These are phyloP conservation scores for Argya squamiceps DNA, from an alignment of 2,797 vertebrate genomes.

Conservation along the genomic window DNA sequence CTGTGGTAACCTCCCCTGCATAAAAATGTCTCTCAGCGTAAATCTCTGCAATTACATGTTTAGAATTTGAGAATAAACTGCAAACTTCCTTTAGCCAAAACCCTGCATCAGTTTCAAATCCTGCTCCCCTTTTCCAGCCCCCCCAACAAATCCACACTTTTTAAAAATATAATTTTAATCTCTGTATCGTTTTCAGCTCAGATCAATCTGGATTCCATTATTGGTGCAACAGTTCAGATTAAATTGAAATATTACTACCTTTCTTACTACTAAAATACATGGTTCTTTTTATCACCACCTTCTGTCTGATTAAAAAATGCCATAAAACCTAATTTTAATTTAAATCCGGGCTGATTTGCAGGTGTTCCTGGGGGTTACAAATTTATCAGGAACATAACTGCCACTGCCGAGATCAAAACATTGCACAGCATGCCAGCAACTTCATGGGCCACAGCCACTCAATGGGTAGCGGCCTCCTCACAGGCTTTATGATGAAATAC, in stretches of 20 bases:
- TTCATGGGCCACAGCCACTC: constrained; percentile 87
- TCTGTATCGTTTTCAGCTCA: constrained; percentile 74
- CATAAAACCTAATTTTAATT: constrained; percentile 89
- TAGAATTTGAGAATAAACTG: constrained; percentile 5
- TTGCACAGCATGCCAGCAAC: constrained; percentile 86
- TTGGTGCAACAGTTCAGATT: constrained; percentile 80
- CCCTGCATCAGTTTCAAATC: constrained; percentile 1
- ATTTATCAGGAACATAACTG: constrained; percentile 92
- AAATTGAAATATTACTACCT: constrained; percentile 86
- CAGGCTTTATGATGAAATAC: constrained; percentile 89
- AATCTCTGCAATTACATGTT: not conserved
- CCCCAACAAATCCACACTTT: constrained; percentile 57
- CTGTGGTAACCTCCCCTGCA: not conserved
- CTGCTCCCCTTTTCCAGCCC: constrained; percentile 16
- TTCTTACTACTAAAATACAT: constrained; percentile 80
- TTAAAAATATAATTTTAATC: constrained; percentile 81
- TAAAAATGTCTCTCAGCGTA: constrained; percentile 4
- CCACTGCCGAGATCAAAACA: constrained; percentile 91
- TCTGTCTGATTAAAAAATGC: constrained; percentile 87
- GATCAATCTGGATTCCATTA: constrained; percentile 84
- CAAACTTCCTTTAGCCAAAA: constrained; percentile 55
- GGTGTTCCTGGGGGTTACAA: constrained; percentile 87
- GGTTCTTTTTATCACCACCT: constrained; percentile 86
- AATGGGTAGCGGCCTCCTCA: constrained; percentile 86
- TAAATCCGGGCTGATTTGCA: constrained; percentile 87